Evolutionary conservation across 30 jellyfish, hydroid and myxozoan genomes (phyloP).

Genomic region (Hydractinia symbiolongicarpus): DNA sequence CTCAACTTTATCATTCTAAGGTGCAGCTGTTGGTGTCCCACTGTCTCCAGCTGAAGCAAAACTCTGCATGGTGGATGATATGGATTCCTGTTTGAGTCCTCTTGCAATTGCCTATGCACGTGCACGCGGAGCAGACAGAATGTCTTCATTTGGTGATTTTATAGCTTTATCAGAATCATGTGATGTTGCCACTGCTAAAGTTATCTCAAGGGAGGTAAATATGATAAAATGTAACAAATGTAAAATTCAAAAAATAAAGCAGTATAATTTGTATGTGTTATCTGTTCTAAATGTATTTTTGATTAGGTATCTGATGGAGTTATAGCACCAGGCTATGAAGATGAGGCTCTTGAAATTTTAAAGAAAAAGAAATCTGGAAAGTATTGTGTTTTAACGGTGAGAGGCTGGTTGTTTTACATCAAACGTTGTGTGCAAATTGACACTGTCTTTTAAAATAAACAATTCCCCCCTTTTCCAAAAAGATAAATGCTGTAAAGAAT

Average conservation of each 20-base stretch:
- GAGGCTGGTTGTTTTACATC: not conserved
- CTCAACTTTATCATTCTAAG: not conserved
- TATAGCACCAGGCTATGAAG: constrained; percentile 86
- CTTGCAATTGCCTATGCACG: constrained; percentile 87
- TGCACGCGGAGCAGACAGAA: constrained; percentile 93
- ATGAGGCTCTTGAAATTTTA: constrained; percentile 70
- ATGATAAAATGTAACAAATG: no score
- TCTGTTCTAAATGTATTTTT: not conserved
- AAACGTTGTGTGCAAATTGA: not conserved
- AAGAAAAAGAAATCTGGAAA: constrained; percentile 86
- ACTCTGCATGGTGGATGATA: constrained; percentile 89
- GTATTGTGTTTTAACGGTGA: constrained; percentile 67
- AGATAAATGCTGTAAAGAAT: no score
- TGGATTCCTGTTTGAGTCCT: constrained; percentile 49
- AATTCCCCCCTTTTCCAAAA: no score
- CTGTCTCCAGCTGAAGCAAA: constrained; percentile 69
- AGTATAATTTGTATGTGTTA: no score
- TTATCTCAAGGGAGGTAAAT: constrained; percentile 79
- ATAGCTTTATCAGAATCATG: constrained; percentile 85
- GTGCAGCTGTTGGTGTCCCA: constrained; percentile 96
- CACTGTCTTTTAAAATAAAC: no score
- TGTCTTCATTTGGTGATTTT: constrained; percentile 95
- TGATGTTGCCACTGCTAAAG: constrained; percentile 79
- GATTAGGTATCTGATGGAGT: constrained; percentile 86
- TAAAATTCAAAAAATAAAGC: no score